Base-by-base conservation (phyloP, 2,888 invertebrate species). In the Crepidodera aurea region DNA sequence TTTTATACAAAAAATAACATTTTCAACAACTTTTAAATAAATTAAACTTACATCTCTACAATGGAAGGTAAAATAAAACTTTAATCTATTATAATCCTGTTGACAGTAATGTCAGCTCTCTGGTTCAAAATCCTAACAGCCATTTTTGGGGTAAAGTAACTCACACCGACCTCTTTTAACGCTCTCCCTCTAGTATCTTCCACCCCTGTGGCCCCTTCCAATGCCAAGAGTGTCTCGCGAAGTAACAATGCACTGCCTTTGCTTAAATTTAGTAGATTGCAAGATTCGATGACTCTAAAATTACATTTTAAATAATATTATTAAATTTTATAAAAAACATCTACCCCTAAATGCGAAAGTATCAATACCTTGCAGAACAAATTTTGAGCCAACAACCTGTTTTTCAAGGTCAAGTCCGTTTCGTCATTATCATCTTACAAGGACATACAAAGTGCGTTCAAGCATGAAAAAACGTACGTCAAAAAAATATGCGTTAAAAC, bases 231-330 rank as follows among this genome's bases (percentile, higher is more conserved):
- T 0, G 88, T 84, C 62, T 90, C 87, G 32, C 89, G 85, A 12
- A 95, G 82, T 1, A 93, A 83, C 46, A 93, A 83, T 0, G 93
- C 93, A 32, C 92, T 90, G 0, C 93, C 94, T 71, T 88, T 86
- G 42, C 90, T 86, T 71, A 93, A 81, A 71, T 89, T 92, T 34
- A 95, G 81, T 37, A 95, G 82, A 68, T 85, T 85, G 77, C 90
- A 90, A 0, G 92, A 87, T 77, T 94, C 94, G 65, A 88, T 82
- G 34, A 92, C 82, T 73, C 93, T 93, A 77, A 62, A 79, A 79
- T 55, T 50, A 53, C 19, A 19, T n/a, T n/a, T n/a, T n/a, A n/a
- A n/a, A n/a, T n/a, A n/a, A n/a, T n/a, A n/a, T n/a, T 34, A 40
- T 39, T 39, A 12, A 39, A 39, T 39, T n/a, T n/a, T n/a, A n/a